A percentile compares a stretch with the other conserved stretches of the same genome.
These are phyloP conservation scores for Parascotia fuliginaria DNA, from an alignment of 2,888 invertebrate species.

Conservation along the genomic window DNA sequence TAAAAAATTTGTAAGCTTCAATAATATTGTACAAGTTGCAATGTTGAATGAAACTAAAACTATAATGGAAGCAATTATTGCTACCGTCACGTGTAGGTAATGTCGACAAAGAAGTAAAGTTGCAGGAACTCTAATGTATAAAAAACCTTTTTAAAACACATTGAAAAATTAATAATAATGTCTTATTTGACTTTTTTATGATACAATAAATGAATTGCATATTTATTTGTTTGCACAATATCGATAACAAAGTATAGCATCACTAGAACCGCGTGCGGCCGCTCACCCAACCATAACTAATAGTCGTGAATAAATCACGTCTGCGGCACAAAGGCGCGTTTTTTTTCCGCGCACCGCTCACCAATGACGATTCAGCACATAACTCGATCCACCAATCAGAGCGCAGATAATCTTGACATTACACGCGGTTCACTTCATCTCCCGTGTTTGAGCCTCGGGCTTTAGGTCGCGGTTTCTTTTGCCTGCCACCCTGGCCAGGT, in stretches of 20 bases:
- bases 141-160: too few species aligned
- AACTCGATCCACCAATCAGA: conserved; percentile 71
- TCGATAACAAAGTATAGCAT: conserved; percentile 36
- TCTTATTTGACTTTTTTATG: too few species aligned
- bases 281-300: conserved; percentile 81
- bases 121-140: too few species aligned
- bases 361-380: conserved; percentile 64
- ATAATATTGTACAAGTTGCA: too few species aligned
- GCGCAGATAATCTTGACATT: conserved; percentile 76
- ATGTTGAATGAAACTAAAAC: too few species aligned
- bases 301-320: conserved; percentile 80
- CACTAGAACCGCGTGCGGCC: conserved; percentile 55
- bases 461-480: conserved; percentile 69
- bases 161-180: too few species aligned
- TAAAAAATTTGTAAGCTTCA: too few species aligned
- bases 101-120: too few species aligned
- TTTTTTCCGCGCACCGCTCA: conserved; percentile 63
- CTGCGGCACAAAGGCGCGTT: conserved; percentile 73
- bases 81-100: too few species aligned
- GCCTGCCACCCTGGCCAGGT: conserved; percentile 24
- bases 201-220: too few species aligned
- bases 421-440: conserved; percentile 68
- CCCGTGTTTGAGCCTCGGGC: conserved; percentile 68
- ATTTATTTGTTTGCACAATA: not conserved
- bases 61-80: too few species aligned